Evolutionary conservation across 2,888 invertebrate genomes (phyloP).

Genomic region (Oscheius sp.): DNA sequence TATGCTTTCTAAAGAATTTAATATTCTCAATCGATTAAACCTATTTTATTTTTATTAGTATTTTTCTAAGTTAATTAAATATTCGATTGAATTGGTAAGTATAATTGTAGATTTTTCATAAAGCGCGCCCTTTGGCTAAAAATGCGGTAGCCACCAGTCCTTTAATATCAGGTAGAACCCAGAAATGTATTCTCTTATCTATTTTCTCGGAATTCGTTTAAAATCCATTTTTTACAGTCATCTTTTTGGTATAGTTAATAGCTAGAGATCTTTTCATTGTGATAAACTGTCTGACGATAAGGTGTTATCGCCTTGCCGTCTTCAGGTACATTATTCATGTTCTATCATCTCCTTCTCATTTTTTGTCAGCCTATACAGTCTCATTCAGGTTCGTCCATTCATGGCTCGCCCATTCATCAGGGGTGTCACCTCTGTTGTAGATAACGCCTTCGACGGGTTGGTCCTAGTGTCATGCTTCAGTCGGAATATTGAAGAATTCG

Average conservation of each 20-base stretch:
- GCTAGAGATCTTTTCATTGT: conserved; percentile 20
- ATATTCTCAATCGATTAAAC: no score
- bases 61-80: no score
- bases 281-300: conserved; percentile 27
- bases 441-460: conserved; percentile 2
- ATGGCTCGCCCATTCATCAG: conserved; percentile 14
- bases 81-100: no score
- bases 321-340: conserved; percentile 10
- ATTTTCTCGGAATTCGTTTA: not conserved
- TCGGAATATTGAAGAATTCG: conserved; percentile 4
- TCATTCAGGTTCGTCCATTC: no score
- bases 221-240: conserved; percentile 7
- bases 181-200: no score
- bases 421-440: not conserved
- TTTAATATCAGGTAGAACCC: not conserved
- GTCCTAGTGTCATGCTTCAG: conserved; percentile 13
- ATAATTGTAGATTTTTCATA: no score
- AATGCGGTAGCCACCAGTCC: not conserved
- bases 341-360: not conserved
- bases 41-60: no score
- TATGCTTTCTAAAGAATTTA: no score
- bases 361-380: not conserved
- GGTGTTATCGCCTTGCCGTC: conserved; percentile 11
- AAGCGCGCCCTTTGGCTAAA: no score
- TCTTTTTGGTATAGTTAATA: conserved; percentile 20